phyloP scores from a whole-genome alignment of 2,888 invertebrate genomes.

The Parthenolecanium corni region DNA sequence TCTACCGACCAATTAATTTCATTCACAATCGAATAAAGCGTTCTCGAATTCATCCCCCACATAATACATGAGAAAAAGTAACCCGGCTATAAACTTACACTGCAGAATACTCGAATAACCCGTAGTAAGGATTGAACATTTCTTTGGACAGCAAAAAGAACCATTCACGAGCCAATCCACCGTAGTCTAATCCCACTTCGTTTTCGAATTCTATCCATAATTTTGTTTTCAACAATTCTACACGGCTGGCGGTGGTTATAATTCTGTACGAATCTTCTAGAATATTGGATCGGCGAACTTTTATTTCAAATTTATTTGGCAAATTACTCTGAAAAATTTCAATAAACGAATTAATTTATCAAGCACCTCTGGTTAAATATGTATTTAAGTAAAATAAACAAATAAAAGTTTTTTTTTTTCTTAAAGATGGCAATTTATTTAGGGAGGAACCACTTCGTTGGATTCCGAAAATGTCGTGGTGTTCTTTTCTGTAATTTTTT shows the following conservation, averaged over 20 bases:
- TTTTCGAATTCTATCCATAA: conserved; percentile 98
- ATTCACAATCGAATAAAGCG: too few species aligned
- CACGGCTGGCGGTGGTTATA: conserved; percentile 78
- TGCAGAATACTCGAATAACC: conserved; percentile 97
- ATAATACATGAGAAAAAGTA: neutral
- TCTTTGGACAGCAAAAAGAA: conserved; percentile 97
- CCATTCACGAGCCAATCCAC: conserved; percentile 94
- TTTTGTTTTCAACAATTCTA: conserved; percentile 91
- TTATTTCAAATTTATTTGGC: conserved; percentile 96
- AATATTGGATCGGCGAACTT: conserved; percentile 72
- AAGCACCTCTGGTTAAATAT: too few species aligned
- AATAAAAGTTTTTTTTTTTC: too few species aligned
- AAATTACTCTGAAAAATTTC: conserved; percentile 72
- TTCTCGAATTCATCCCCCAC: too few species aligned
- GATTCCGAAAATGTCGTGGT: too few species aligned
- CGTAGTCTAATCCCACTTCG: conserved; percentile 92
- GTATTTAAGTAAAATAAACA: too few species aligned
- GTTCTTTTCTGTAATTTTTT: too few species aligned
- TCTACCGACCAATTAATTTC: neutral
- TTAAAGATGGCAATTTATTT: too few species aligned
- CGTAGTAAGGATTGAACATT: conserved; percentile 99
- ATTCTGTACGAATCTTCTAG: conserved; percentile 94
- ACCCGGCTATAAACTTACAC: conserved; percentile 53
- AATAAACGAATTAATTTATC: too few species aligned
- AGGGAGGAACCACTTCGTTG: too few species aligned